Conservation (phyloP, 2,113 vertebrate genomes). For the Phocoena phocoena region DNA sequence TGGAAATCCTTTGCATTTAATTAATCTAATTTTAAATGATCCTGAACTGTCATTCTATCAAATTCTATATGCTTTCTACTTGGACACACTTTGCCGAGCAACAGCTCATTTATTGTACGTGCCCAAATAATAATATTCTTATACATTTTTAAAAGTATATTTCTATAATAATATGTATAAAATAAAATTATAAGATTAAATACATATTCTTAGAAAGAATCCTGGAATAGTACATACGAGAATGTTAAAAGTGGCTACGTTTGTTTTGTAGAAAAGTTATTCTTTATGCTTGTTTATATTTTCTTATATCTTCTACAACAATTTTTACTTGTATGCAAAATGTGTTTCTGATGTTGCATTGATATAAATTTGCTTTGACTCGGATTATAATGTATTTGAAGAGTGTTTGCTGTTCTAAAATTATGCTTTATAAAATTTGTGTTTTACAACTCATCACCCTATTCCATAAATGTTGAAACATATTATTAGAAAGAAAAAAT, state of each 20-base stretch:
- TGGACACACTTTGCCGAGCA: neutral
- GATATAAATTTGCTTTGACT: neutral
- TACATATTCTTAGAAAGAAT: neutral
- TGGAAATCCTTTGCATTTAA: constrained; percentile 49
- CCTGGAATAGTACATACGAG: neutral
- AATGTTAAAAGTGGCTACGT: neutral
- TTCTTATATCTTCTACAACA: neutral
- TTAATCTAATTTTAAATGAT: constrained; percentile 61
- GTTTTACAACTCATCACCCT: neutral
- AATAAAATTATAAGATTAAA: neutral
- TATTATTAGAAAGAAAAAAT: neutral
- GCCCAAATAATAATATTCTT: neutral
- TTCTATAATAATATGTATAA: neutral
- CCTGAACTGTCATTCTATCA: constrained; percentile 58
- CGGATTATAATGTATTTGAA: neutral
- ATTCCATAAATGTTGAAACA: neutral
- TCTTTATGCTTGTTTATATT: neutral
- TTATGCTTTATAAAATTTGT: neutral
- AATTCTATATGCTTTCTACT: neutral
- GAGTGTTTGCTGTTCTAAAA: neutral
- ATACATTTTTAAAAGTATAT: neutral
- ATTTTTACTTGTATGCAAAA: neutral
- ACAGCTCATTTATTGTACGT: neutral
- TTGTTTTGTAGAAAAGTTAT: neutral
- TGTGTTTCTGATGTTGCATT: neutral